Base-by-base conservation (phyloP, 2,113 vertebrate species). In the Solenodon paradoxus region DNA sequence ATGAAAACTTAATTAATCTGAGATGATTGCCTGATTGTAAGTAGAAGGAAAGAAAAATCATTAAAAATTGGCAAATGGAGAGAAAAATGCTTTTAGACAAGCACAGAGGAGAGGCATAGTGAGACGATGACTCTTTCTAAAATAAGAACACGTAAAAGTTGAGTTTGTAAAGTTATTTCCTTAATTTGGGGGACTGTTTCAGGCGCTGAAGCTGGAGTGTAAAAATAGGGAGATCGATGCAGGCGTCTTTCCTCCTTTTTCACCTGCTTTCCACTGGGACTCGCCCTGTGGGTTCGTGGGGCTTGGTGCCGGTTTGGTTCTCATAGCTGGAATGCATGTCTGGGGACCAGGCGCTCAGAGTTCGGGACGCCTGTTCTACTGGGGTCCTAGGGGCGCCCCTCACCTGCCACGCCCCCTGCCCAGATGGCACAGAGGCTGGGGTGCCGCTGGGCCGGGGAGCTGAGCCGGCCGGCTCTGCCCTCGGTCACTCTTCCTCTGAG, bases 1-100 rank as follows among this genome's bases (percentile, higher is more conserved):
- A 97, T 97, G 95, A 90, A 95, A 95, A 91, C 49, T 91, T 97
- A 94, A 97, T 97, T 95, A 97, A 97, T 97, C 79, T 91, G 93
- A 96, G 96, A 94, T 88, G 95, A 96, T 96, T 90, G 93, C 91
- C 78, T 94, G 79, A 53, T 95, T 94, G 71, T 88, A 94, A 89
- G 94, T 45, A 78, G 66, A 78, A 84, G 81, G 86, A 32, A 64
- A 77, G 84, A 95, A 86, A 97, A 94, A 95, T 96, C 91, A 79
- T 94, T 97, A 92, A 59, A 84, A 78, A 96, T 82, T 94, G 96
- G 95, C 95, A 94, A 96, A 92, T 42, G 77, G 69, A 89, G 93
- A 91, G 93, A 82, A 80, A 87, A 95, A 94, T 0, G 30, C 49
- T 90, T 95, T 95, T 85, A 20, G 85, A n/a, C 81, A 66, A 88